phyloP scores from a whole-genome alignment of 1,140 invertebrate species.

The Magallana gigas region DNA sequence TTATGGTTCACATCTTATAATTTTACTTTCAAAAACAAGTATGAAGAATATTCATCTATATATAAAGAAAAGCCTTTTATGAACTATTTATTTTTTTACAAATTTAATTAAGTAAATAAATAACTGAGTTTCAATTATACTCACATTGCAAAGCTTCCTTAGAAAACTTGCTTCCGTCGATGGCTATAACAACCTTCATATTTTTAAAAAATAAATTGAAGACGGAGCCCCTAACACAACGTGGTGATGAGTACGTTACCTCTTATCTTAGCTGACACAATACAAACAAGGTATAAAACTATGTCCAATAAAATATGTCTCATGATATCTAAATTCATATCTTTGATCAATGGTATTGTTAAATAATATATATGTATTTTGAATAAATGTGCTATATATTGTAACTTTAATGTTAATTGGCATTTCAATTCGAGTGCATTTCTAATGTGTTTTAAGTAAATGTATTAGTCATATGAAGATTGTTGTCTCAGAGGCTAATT shows the following conservation, averaged over 20 bases:
- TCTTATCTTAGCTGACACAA: not conserved
- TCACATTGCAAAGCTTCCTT: not conserved
- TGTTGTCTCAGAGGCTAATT: too few species aligned
- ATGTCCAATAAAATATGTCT: not conserved
- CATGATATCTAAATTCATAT: not conserved
- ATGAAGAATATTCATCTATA: too few species aligned
- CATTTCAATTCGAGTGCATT: too few species aligned
- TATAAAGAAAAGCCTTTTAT: too few species aligned
- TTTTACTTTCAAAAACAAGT: too few species aligned
- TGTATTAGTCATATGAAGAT: too few species aligned
- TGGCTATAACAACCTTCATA: conserved; percentile 10
- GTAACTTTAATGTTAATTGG: too few species aligned
- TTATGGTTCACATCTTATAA: too few species aligned
- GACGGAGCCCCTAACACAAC: not conserved
- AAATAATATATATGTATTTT: not conserved
- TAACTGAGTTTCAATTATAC: not conserved
- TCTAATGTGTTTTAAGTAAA: not conserved
- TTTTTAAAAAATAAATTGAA: not conserved
- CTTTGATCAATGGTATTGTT: not conserved
- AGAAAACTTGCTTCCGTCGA: conserved; percentile 10
- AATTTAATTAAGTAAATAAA: too few species aligned
- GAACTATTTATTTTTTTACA: too few species aligned
- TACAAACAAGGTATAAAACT: not conserved
- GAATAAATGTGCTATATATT: not conserved
- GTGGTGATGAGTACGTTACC: not conserved